Evolutionary conservation across 2,113 vertebrate species (phyloP), one percentile per base, ranked within the genome.

Genomic region (Limnothrissa miodon): DNA sequence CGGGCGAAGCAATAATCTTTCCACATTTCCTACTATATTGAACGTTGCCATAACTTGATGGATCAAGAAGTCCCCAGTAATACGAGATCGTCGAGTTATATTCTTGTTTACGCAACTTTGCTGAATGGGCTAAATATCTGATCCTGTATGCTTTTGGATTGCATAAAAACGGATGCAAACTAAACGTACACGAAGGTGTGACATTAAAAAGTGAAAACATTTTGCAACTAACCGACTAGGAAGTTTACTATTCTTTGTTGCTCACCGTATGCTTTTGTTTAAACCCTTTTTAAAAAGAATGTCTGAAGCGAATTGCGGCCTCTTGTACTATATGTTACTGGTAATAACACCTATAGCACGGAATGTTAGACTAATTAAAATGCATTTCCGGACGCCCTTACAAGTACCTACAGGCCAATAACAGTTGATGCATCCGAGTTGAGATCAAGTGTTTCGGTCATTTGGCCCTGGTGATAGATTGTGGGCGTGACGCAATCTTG

Each of bases 401-500:
- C 19, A 56, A 19, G 6, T 5, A 29, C n/a, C n/a, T 29, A n/a
- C 1, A 62, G 11, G 59, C n/a, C 59, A 62, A 29, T 62, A 29
- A 62, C n/a, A 8, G 59, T 62, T n/a, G 59, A 25, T 42, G 42
- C 42, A 42, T 62, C 59, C 59, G 9, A 62, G 51, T 29, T 62
- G 6, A 9, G 59, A 62, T 62, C n/a, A 11, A 29, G 9, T 25
- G 59, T 7, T 62, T 62, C 59, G 59, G 13, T 62, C n/a, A 62
- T 62, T 62, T 62, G 59, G 51, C 21, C 51, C 19, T 23, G 21
- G 21, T 5, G 21, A 56, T 56, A 21, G n/a, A 11, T 10, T 29
- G 59, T 11, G 25, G n/a, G 9, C 59, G 39, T 93, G 90, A 94
- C 36, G 86, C 91, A 92, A 92, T 84, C 86, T 81, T 82, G 56